phyloP scores from a whole-genome alignment of 2,888 invertebrate species.

The Drosophila infuscata region DNA sequence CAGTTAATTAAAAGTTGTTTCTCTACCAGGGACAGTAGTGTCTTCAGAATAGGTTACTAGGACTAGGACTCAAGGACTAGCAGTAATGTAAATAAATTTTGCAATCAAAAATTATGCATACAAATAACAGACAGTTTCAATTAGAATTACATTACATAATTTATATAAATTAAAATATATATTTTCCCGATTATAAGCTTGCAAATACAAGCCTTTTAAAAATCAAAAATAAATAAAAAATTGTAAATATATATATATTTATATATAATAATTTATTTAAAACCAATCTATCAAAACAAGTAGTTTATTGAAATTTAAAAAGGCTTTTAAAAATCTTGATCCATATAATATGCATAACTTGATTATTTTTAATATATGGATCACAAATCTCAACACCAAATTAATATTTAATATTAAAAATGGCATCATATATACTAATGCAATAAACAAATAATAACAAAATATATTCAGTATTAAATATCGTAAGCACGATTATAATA shows the following conservation, averaged over 20 bases:
- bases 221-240: too few species aligned
- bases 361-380: neutral
- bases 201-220: neutral
- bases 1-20: neutral
- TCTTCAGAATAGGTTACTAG: constrained; percentile 8
- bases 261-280: too few species aligned
- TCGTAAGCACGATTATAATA: too few species aligned
- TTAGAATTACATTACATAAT: too few species aligned
- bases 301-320: too few species aligned
- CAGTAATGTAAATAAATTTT: neutral
- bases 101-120: too few species aligned
- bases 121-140: too few species aligned
- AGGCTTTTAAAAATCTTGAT: neutral
- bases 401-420: too few species aligned
- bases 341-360: neutral
- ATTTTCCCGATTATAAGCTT: too few species aligned
- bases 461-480: neutral
- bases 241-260: too few species aligned
- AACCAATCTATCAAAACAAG: too few species aligned
- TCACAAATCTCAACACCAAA: neutral
- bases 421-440: neutral
- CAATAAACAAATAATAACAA: neutral
- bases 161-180: too few species aligned
- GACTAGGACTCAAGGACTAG: neutral
- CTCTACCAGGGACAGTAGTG: neutral